Base-by-base conservation (phyloP, 2,113 vertebrate genomes). In the Paratilapia polleni region DNA sequence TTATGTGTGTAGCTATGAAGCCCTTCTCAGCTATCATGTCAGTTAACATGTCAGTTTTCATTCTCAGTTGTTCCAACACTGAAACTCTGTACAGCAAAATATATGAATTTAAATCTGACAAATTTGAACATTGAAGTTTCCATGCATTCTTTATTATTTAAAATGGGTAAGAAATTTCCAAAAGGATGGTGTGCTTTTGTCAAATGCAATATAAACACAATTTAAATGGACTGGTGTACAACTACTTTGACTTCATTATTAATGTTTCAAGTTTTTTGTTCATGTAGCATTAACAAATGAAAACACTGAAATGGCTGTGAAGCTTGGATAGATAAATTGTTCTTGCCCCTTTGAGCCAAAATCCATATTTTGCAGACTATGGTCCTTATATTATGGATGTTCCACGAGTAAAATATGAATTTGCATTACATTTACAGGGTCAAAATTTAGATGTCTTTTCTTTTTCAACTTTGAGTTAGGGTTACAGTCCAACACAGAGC, bases 291-390 rank as follows among this genome's bases (percentile, higher is more conserved):
- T 49, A 49, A 49, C 47, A 49, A 49, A 49, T 49, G 47, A 63
- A 60, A 75, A 68, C 73, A 75, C 74, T 66, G 54, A 3, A 77
- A 59, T 63, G 61, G 54, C 20, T 64, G 57, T 78, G 57, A 73
- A 28, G 66, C 78, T 36, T 68, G 28, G 14, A 68, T 31, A 38
- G 59, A 66, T 26, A 38, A 64, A 66, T 26, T 75, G 19, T 2
- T 13, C 28, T 70, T 68, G 70, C 52, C 60, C 52, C 79, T 47
- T 26, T 9, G 4, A 38, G 62, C 13, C n/a, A 4, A 60, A 77
- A 6, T 73, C 28, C 34, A 56, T 73, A 17, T 47, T 58, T 22
- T 70, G 36, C 10, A 59, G 63, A 62, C 24, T 12, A 24, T 24
- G 41, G 5, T 28, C 41, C 15, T 68, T 0, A 43, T 15, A 68